These are phyloP conservation scores for Chymomyza caudatula DNA, from an alignment of 2,888 invertebrate species.

Conservation along the genomic window DNA sequence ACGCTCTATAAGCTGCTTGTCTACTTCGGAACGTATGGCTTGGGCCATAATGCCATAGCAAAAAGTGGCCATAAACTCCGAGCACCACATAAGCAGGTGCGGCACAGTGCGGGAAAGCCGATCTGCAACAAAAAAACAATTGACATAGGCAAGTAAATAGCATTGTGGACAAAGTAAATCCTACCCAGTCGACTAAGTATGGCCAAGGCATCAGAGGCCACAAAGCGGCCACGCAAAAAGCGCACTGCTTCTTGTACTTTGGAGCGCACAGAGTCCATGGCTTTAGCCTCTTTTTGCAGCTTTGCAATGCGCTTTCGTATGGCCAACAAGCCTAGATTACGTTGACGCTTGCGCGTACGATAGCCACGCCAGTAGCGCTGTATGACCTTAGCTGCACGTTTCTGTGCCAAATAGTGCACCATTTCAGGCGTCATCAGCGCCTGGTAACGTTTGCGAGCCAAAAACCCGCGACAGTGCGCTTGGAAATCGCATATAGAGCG, in stretches of 20 bases:
- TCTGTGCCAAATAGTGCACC: slow-evolving; percentile 77
- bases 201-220: slow-evolving; percentile 69
- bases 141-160: not conserved
- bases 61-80: slow-evolving; percentile 76
- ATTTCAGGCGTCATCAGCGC: slow-evolving; percentile 79
- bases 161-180: slow-evolving; percentile 4
- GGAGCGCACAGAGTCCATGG: slow-evolving; percentile 66
- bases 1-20: slow-evolving; percentile 77
- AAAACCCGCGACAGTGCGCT: slow-evolving; percentile 79
- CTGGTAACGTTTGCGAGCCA: slow-evolving; percentile 79
- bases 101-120: slow-evolving; percentile 77
- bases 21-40: slow-evolving; percentile 78
- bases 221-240: slow-evolving; percentile 72
- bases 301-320: slow-evolving; percentile 68
- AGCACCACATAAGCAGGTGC: slow-evolving; percentile 73
- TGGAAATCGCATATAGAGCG: slow-evolving; percentile 54
- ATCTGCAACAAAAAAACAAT: slow-evolving; percentile 49
- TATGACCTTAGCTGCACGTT: slow-evolving; percentile 82
- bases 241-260: slow-evolving; percentile 73
- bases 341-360: slow-evolving; percentile 69
- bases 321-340: slow-evolving; percentile 52
- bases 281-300: slow-evolving; percentile 55
- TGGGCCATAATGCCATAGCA: slow-evolving; percentile 78
- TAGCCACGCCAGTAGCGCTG: slow-evolving; percentile 82
- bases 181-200: slow-evolving; percentile 74